Evolutionary conservation across 2,113 vertebrate genomes (phyloP), one percentile per base, ranked within the genome.

Genomic region (Nothobranchius furzeri): DNA sequence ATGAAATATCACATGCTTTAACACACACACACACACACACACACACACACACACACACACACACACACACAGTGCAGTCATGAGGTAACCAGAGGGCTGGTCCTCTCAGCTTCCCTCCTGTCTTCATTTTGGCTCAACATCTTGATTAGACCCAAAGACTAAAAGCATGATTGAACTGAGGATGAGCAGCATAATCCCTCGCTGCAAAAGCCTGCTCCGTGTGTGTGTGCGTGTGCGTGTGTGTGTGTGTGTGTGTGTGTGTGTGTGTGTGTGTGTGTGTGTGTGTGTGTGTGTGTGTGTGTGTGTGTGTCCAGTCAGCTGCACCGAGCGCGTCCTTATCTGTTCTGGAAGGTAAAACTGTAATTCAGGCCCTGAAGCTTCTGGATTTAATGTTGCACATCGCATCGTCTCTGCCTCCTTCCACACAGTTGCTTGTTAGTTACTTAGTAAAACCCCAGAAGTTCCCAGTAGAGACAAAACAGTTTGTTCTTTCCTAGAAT

Each of bases 91-190:
- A 77, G 62, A 68, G n/a, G 49, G 11, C 5, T 5, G 45, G 64
- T 53, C 37, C 55, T 37, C 59, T 68, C 48, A 49, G 76, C 46
- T 69, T 0, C 46, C 54, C 71, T 54, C 52, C 54, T 64, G 40
- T 57, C 68, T 80, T 64, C 37, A 68, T 61, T 75, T 74, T 37
- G 7, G 58, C 68, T 71, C 73, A 70, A 66, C 62, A 43, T 81
- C 66, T 72, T 62, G 59, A 76, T 82, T 48, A 73, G 15, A 60
- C 62, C 72, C 57, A 62, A 61, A 75, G 48, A 83, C 76, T 64
- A 85, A 86, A 76, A 77, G 71, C 10, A 75, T 70, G 75, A 81
- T 45, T 76, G 68, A 82, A 76, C 64, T 54, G 45, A 68, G 58
- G 53, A 73, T 42, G 76, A 81, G 65, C 62, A 73, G 59, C 14